phyloP scores from a whole-genome alignment of 2,797 vertebrate genomes.

The Botia almorhae region DNA sequence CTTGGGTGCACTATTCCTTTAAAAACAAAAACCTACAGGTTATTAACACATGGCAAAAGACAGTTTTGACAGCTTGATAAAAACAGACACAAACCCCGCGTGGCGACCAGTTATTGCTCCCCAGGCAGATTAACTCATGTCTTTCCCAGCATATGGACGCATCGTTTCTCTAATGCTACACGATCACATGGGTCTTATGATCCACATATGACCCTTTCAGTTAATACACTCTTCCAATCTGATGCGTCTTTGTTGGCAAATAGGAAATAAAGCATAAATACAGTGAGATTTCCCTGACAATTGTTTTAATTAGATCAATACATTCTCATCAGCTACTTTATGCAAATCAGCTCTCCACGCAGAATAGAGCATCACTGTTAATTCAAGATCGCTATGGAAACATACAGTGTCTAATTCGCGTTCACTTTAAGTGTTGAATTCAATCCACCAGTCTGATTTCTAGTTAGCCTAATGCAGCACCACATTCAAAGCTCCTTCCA shows the following conservation, averaged over 20 bases:
- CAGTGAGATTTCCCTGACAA: constrained; percentile 19
- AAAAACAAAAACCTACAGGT: neutral
- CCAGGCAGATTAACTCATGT: constrained; percentile 25
- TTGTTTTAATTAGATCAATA: constrained; percentile 33
- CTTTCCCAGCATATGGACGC: constrained; percentile 31
- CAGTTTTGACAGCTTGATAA: neutral
- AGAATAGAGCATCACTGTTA: constrained; percentile 26
- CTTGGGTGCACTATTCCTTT: too few relatives aligned
- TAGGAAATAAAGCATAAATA: neutral
- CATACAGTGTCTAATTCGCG: constrained; percentile 31
- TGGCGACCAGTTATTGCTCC: constrained; percentile 13
- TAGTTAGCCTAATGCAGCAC: neutral
- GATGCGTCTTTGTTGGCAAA: neutral
- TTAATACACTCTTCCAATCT: neutral
- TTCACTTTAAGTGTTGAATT: constrained; percentile 28
- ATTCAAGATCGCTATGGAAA: constrained; percentile 44
- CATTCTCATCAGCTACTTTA: constrained; percentile 27
- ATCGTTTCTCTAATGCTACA: constrained; percentile 28
- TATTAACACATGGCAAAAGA: neutral
- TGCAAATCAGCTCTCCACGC: constrained; percentile 30
- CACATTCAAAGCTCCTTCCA: constrained; percentile 6
- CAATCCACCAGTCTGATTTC: constrained; percentile 18
- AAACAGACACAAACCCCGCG: neutral
- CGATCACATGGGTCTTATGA: constrained; percentile 32
- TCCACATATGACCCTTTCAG: too few relatives aligned